Conservation (phyloP, 1,140 invertebrate species). For the Saccostrea echinata region DNA sequence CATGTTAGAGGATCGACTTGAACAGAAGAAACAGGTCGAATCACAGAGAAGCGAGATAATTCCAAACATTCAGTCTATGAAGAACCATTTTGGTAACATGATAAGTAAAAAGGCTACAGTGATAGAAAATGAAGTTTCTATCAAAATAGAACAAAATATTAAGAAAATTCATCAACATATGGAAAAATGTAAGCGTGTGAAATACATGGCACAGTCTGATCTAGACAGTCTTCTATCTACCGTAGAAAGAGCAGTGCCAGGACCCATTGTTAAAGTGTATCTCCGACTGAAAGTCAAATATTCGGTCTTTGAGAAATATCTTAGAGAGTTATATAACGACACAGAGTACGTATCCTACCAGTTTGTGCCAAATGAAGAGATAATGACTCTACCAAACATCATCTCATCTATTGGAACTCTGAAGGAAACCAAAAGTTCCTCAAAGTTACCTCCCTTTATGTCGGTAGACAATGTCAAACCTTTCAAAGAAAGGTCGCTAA, state of each 20-base stretch:
- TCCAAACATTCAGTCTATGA: not conserved
- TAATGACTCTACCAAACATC: not conserved
- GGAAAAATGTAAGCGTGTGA: slow-evolving; percentile 31
- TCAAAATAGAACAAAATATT: not conserved
- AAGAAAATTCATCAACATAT: slow-evolving; percentile 3
- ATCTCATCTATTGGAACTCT: not conserved
- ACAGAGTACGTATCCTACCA: not conserved
- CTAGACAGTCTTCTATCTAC: not conserved
- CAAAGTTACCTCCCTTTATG: slow-evolving; percentile 18
- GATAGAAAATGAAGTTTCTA: not conserved
- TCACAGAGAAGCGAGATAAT: slow-evolving; percentile 22
- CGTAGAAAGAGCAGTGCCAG: not conserved
- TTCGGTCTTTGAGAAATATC: slow-evolving; percentile 37
- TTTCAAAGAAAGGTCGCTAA: not conserved
- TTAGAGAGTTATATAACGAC: slow-evolving; percentile 41
- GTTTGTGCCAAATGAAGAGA: slow-evolving; percentile 27
- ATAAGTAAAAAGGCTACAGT: not conserved
- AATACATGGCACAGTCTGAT: slow-evolving; percentile 12
- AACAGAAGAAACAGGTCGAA: slow-evolving; percentile 16
- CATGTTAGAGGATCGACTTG: slow-evolving; percentile 32
- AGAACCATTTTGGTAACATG: not conserved
- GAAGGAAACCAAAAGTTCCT: not conserved
- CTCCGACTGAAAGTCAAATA: not conserved
- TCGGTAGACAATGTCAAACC: slow-evolving; percentile 5
- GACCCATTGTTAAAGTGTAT: slow-evolving; percentile 7